A percentile compares a stretch with the other conserved stretches of the same genome.
phyloP scores from a whole-genome alignment of 1,140 invertebrate species.

The Agraylea sexmaculata region DNA sequence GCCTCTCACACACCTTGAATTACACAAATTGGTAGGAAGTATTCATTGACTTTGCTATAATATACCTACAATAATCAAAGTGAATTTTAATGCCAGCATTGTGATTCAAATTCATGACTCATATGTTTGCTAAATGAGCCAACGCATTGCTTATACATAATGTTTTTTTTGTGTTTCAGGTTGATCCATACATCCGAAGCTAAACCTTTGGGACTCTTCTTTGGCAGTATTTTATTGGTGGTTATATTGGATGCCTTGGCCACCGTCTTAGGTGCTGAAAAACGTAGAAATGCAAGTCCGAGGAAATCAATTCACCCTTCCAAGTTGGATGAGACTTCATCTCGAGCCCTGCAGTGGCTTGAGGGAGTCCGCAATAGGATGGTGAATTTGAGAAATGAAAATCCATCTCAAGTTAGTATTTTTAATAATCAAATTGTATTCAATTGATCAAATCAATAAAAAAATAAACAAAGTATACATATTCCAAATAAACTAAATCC shows the following conservation, averaged over 20 bases:
- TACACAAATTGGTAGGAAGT: too few relatives aligned
- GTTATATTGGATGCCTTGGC: slow-evolving; percentile 13
- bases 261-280: slow-evolving; percentile 9
- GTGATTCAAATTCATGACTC: background rate
- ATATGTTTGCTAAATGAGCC: background rate
- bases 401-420: slow-evolving; percentile 19
- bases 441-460: too few relatives aligned
- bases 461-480: too few relatives aligned
- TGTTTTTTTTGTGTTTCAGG: slow-evolving; percentile 12
- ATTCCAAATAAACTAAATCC: too few relatives aligned
- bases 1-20: too few relatives aligned
- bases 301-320: background rate
- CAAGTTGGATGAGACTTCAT: background rate
- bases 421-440: too few relatives aligned
- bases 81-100: background rate
- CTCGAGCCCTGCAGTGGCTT: slow-evolving; percentile 5
- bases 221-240: background rate
- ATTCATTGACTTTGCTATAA: too few relatives aligned
- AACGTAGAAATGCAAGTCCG: background rate
- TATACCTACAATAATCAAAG: slow-evolving; percentile 6
- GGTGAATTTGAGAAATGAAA: slow-evolving; percentile 8
- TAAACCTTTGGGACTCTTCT: slow-evolving; percentile 13
- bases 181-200: slow-evolving; percentile 5
- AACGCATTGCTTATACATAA: background rate
- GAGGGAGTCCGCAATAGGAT: background rate